phyloP scores from a whole-genome alignment of 2,888 invertebrate species.

The Caradrina kadenii region DNA sequence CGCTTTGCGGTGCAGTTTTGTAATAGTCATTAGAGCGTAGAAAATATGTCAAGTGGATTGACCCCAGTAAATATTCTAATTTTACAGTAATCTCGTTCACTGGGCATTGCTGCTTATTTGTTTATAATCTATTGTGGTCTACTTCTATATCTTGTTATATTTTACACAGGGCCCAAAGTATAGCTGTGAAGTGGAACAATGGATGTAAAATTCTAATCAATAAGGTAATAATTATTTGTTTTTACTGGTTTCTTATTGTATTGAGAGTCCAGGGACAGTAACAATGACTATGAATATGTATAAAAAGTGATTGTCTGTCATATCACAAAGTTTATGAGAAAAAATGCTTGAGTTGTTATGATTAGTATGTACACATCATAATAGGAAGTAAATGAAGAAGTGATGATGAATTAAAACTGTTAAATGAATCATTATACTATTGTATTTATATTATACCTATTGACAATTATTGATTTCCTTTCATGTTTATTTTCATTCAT shows the following conservation, averaged over 20 bases:
- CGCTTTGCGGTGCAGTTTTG: constrained; percentile 78
- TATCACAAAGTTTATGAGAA: constrained; percentile 21
- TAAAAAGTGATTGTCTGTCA: constrained; percentile 47
- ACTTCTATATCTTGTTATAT: constrained; percentile 43
- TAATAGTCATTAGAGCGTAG: constrained; percentile 88
- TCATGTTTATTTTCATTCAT: constrained; percentile 24
- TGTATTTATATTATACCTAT: constrained; percentile 5
- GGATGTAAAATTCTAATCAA: constrained; percentile 69
- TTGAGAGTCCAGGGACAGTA: constrained; percentile 33
- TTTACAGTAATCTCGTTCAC: constrained; percentile 64
- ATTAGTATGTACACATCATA: constrained; percentile 24
- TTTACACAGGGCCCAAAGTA: constrained; percentile 65
- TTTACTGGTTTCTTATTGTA: constrained; percentile 40
- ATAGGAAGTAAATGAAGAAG: constrained; percentile 36
- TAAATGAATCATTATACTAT: constrained; percentile 4
- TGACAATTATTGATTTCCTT: constrained; percentile 23
- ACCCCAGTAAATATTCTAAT: constrained; percentile 71
- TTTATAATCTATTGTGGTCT: constrained; percentile 31
- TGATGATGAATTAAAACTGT: constrained; percentile 23
- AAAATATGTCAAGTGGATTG: constrained; percentile 87
- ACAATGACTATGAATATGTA: constrained; percentile 27
- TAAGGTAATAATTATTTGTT: constrained; percentile 66
- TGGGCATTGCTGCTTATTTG: constrained; percentile 43
- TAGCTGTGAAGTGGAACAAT: constrained; percentile 67
- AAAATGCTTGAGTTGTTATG: constrained; percentile 13